Evolutionary conservation across 2,113 vertebrate genomes (phyloP).

Genomic region (Microcebus lehilahytsara): DNA sequence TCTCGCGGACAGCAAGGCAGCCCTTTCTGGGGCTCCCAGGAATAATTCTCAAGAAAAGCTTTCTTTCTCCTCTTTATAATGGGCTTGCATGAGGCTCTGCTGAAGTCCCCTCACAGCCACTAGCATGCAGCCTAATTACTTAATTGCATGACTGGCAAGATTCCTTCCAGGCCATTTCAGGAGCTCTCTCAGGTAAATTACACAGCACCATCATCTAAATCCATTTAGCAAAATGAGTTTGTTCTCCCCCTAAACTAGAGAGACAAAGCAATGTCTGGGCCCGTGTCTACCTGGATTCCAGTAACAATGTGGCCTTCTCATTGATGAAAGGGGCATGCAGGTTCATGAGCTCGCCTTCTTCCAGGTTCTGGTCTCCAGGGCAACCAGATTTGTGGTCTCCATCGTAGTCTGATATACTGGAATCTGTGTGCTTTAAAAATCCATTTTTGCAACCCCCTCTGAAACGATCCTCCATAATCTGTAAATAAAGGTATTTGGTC

Average conservation of each 20-base stretch:
- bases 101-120: constrained; percentile 55
- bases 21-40: not conserved
- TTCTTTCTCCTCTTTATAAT: constrained; percentile 47
- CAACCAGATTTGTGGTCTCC: constrained; percentile 35
- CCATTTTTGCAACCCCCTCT: constrained; percentile 77
- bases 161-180: constrained; percentile 77
- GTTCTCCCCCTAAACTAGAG: constrained; percentile 66
- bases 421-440: constrained; percentile 65
- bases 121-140: constrained; percentile 77
- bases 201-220: constrained; percentile 76
- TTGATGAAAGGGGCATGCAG: constrained; percentile 77
- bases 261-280: constrained; percentile 45
- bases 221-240: constrained; percentile 77
- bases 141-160: constrained; percentile 81
- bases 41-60: constrained; percentile 50
- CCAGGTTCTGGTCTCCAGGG: constrained; percentile 35
- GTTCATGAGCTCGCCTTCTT: constrained; percentile 63
- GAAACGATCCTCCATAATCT: constrained; percentile 62
- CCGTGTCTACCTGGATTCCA: constrained; percentile 86
- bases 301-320: constrained; percentile 83
- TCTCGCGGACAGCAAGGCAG: not conserved
- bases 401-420: constrained; percentile 55
- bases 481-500: constrained; percentile 42
- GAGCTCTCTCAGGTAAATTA: constrained; percentile 81
- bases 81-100: constrained; percentile 35